Conservation (phyloP, 2,797 vertebrate species). For the Phalanger gymnotis region DNA sequence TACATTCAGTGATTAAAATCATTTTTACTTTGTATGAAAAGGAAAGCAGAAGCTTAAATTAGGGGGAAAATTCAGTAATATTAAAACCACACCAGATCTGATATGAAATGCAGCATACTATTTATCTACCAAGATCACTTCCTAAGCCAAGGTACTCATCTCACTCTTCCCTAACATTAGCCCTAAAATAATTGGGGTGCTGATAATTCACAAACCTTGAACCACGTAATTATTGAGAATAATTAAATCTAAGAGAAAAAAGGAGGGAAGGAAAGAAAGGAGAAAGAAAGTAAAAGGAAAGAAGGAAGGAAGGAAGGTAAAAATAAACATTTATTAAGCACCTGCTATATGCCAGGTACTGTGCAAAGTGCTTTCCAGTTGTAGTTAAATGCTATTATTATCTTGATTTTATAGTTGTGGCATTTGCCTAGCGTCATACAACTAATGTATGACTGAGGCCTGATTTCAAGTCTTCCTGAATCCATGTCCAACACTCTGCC, state of each 20-base stretch:
- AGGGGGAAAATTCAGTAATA: background rate
- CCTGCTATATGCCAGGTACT: background rate
- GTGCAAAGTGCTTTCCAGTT: background rate
- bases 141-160: background rate
- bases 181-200: background rate
- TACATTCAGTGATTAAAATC: background rate
- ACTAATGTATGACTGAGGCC: background rate
- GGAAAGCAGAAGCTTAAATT: background rate
- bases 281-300: too few relatives aligned
- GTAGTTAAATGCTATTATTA: background rate
- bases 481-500: background rate
- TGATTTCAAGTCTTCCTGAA: background rate
- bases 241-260: background rate
- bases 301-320: too few relatives aligned
- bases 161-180: background rate
- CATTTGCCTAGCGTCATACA: background rate
- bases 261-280: background rate
- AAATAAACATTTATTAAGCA: background rate
- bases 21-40: background rate
- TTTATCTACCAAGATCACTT: background rate
- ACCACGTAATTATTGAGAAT: background rate
- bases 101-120: background rate
- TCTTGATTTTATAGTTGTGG: background rate
- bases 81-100: background rate
- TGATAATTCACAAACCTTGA: background rate